phyloP scores from a whole-genome alignment of 2,888 invertebrate species.

The Peribatodes rhomboidaria region DNA sequence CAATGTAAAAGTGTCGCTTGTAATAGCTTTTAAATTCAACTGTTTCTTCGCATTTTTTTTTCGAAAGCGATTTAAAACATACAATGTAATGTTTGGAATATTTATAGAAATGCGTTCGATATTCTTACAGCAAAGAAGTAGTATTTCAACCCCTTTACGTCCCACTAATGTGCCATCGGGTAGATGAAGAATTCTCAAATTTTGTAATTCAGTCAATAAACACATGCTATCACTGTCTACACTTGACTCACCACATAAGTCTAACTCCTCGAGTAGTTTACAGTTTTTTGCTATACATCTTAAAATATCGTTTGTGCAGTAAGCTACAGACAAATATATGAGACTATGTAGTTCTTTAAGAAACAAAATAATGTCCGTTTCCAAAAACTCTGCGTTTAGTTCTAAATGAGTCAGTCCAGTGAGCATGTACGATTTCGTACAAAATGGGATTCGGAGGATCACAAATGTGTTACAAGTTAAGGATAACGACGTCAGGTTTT shows the following conservation, averaged over 20 bases:
- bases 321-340: too few species aligned
- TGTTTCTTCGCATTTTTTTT: neutral
- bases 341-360: too few species aligned
- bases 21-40: neutral
- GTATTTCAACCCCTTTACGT: neutral
- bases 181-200: neutral
- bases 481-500: too few species aligned
- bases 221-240: too few species aligned
- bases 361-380: too few species aligned
- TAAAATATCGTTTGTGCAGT: neutral
- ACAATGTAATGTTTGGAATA: neutral
- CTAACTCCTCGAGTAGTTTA: neutral
- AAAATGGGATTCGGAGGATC: too few species aligned
- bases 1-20: neutral
- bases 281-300: neutral
- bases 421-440: too few species aligned
- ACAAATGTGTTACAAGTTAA: too few species aligned
- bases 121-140: neutral
- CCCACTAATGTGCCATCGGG: neutral
- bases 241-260: neutral
- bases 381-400: too few species aligned
- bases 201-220: neutral
- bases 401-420: too few species aligned
- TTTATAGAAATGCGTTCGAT: neutral
- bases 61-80: neutral